phyloP scores from a whole-genome alignment of 2,113 vertebrate species.

The Balaeniceps rex region DNA sequence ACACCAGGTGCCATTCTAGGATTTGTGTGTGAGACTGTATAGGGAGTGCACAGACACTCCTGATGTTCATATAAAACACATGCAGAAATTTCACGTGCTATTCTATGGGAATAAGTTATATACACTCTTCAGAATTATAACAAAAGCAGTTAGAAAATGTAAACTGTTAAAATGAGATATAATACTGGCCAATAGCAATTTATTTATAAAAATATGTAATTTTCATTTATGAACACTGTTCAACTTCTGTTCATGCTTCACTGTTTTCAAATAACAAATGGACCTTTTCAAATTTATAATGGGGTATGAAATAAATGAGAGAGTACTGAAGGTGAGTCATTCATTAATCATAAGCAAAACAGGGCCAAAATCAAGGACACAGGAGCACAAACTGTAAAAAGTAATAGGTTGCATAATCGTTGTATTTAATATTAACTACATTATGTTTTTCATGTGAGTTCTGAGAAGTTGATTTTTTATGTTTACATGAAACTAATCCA shows the following conservation, averaged over 20 bases:
- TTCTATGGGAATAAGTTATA: not conserved
- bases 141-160: not conserved
- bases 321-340: conserved; percentile 72
- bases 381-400: conserved; percentile 40
- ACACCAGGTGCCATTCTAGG: not conserved
- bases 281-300: conserved; percentile 80
- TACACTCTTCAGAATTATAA: not conserved
- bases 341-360: conserved; percentile 80
- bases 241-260: conserved; percentile 16
- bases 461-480: conserved; percentile 40
- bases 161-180: not conserved
- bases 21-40: not conserved
- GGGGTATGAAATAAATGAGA: conserved; percentile 80
- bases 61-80: not conserved
- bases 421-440: conserved; percentile 76
- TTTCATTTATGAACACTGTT: not conserved
- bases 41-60: not conserved
- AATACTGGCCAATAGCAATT: not conserved
- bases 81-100: not conserved
- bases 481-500: conserved; percentile 58
- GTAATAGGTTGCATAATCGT: conserved; percentile 67
- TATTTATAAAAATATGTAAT: not conserved
- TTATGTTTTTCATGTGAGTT: conserved; percentile 63
- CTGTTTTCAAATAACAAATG: conserved; percentile 27
- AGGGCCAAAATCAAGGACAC: conserved; percentile 60